Evolutionary conservation across 2,113 vertebrate species (phyloP).

Genomic region (Dasypus novemcinctus): DNA sequence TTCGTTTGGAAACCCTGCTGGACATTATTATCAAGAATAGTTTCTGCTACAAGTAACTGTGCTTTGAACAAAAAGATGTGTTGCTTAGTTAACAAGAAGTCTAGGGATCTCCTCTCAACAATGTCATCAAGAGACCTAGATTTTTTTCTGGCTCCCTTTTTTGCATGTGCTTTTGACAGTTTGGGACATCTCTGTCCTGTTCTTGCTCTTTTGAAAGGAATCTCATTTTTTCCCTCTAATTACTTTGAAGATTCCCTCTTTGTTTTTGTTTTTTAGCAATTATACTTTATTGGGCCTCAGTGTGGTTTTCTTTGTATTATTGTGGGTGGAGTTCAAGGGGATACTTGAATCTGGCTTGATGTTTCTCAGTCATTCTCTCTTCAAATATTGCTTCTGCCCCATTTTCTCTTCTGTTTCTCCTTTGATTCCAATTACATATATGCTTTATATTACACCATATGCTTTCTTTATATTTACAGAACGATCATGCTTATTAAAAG

Average conservation of each 20-base stretch:
- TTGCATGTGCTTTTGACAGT: background rate
- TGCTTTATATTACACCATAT: background rate
- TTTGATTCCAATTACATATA: background rate
- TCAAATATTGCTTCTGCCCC: background rate
- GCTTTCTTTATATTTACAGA: background rate
- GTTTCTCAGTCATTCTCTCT: background rate
- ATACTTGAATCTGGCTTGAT: slow-evolving; percentile 25
- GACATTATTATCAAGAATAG: slow-evolving; percentile 2
- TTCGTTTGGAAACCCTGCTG: background rate
- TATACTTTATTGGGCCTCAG: background rate
- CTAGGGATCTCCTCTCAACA: background rate
- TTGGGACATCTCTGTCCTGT: background rate
- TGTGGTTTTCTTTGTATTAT: slow-evolving; percentile 16
- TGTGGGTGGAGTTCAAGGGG: background rate
- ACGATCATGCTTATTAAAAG: too few species aligned
- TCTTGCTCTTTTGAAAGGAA: slow-evolving; percentile 2
- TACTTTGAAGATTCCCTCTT: slow-evolving; percentile 6
- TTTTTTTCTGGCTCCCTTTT: background rate
- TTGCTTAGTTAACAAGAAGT: slow-evolving; percentile 18
- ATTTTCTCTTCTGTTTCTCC: background rate
- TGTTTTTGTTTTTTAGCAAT: background rate
- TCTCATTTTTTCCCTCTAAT: background rate
- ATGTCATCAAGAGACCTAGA: background rate
- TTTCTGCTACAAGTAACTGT: background rate
- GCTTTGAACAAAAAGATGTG: slow-evolving; percentile 1